Base-by-base conservation (phyloP, 1,140 invertebrate genomes). In the Hirudo medicinalis region DNA sequence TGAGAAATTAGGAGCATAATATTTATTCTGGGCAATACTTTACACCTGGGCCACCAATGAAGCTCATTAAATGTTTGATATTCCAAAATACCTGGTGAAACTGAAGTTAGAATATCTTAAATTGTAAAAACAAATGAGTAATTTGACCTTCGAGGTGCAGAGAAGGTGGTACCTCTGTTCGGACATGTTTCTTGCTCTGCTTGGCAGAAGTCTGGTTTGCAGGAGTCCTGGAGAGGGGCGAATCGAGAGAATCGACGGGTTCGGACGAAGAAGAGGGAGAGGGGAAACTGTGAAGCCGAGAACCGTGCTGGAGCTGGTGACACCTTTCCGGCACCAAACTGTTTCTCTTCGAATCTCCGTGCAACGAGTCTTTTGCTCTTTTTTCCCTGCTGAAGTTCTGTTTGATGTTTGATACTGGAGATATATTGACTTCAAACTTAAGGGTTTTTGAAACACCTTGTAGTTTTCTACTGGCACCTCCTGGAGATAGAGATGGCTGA, bases 201-300 rank as follows among this genome's bases (percentile, higher is more conserved):
- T 63, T 63, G 13, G 43, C 13, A 49, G 43, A 49, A 11, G 15
- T 17, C 19, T 25, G 57, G 57, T 25, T 63, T 22, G 57, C 29
- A 22, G 29, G 22, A 25, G 22, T 22, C 19, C 57, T 63, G 9
- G 57, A 63, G 19, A 63, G 57, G 8, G 57, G 57, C 22, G 57
- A 63, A 32, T 63, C 57, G 8, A 63, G 29, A 63, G 29, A 32
- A 32, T 63, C 57, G 29, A 63, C 29, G 8, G 57, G 57, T 32
- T 63, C 57, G 8, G 57, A 63, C 8, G 57, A 63, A 63, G 57
- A 63, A 63, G 57, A 63, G 2, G 57, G 57, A 63, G 57, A 63
- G 22, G 57, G 57, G 29, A 25, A 63, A 32, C 29, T 63, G 57
- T 63, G 57, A 22, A 63, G 29, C 17, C 29, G 22, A 63, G 29